Percentiles rank a stretch among this genome's conserved stretches.
These are phyloP conservation scores for Clarias batrachus DNA, from an alignment of 2,113 vertebrate species.

Conservation along the genomic window DNA sequence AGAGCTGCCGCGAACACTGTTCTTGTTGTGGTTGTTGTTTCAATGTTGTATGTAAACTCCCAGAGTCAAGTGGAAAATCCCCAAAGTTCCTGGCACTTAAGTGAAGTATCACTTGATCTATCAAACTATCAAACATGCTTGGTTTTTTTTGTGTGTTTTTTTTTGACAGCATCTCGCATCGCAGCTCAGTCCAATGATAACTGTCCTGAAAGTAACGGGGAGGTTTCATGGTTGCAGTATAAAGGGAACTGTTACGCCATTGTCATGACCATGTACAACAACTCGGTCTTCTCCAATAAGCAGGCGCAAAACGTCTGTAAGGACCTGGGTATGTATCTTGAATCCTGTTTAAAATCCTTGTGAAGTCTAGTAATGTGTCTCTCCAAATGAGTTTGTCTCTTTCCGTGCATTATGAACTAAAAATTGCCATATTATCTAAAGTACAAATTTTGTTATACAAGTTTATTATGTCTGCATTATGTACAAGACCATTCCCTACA, in stretches of 20 bases:
- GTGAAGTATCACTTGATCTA: too few species aligned
- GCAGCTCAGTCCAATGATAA: conserved; percentile 39
- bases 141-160: background rate
- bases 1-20: background rate
- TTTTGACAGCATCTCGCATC: conserved; percentile 20
- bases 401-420: too few species aligned
- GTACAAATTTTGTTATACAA: too few species aligned
- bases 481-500: too few species aligned
- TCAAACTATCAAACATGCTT: too few species aligned
- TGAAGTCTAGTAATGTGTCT: too few species aligned
- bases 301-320: conserved; percentile 78
- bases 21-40: background rate
- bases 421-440: too few species aligned
- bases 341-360: background rate
- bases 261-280: conserved; percentile 81
- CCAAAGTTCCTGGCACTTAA: background rate
- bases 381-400: too few species aligned
- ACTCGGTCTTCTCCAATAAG: conserved; percentile 72
- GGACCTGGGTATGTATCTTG: conserved; percentile 76
- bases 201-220: conserved; percentile 70
- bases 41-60: background rate
- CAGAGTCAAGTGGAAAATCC: background rate
- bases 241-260: conserved; percentile 82
- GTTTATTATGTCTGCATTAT: too few species aligned
- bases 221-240: conserved; percentile 79